Evolutionary conservation across 2,888 invertebrate species (phyloP).

Genomic region (Trypoxylon attenuatum): DNA sequence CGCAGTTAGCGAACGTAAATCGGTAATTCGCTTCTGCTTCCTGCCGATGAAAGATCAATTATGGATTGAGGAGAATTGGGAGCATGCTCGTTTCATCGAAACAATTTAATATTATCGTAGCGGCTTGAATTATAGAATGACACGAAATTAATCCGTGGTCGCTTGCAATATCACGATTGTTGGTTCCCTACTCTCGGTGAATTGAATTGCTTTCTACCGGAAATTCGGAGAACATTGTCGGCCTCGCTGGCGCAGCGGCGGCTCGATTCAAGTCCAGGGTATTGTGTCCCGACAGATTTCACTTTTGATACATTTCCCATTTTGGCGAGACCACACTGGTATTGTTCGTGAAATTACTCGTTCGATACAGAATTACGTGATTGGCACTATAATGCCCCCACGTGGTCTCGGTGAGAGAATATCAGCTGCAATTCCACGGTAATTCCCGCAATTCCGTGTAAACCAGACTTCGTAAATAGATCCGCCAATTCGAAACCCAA

Average conservation of each 20-base stretch:
- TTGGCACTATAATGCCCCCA: not conserved
- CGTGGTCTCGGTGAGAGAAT: not conserved
- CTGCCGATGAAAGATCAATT: no score
- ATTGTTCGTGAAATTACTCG: slow-evolving; percentile 28
- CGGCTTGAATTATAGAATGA: no score
- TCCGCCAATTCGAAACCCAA: no score
- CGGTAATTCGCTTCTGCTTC: no score
- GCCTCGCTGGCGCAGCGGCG: no score
- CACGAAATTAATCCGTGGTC: no score
- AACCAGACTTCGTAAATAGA: not conserved
- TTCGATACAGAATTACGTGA: slow-evolving; percentile 7
- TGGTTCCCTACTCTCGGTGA: not conserved
- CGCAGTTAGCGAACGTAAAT: not conserved
- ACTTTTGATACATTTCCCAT: slow-evolving; percentile 60
- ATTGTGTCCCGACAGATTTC: slow-evolving; percentile 50
- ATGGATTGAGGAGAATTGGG: no score
- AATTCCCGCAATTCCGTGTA: not conserved
- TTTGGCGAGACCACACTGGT: slow-evolving; percentile 40
- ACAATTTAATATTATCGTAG: no score
- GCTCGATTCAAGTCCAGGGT: slow-evolving; percentile 46
- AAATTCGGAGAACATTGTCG: no score
- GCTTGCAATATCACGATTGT: no score
- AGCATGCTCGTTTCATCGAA: no score
- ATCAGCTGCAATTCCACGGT: not conserved
- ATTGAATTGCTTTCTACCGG: no score